Conservation (phyloP, 37 sponge, comb jelly and placozoan species). For the Eunapius fragilis region DNA sequence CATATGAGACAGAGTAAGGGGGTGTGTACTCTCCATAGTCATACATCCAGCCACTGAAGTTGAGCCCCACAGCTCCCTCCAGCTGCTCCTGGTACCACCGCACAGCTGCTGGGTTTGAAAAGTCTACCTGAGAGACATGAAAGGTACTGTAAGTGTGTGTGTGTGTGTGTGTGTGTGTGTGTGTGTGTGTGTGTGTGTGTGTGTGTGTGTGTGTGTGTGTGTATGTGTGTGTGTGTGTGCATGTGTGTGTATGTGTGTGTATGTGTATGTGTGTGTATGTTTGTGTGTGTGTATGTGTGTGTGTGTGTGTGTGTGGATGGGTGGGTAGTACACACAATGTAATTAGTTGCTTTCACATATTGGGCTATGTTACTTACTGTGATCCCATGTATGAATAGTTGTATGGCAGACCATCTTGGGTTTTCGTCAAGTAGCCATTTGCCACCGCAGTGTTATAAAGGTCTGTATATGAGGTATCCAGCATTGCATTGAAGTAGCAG, state of each 20-base stretch:
- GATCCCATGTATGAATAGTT: slow-evolving; percentile 55
- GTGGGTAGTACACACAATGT: too few relatives aligned
- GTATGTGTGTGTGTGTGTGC: not conserved
- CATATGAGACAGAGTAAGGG: slow-evolving; percentile 25
- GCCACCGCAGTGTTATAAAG: slow-evolving; percentile 42
- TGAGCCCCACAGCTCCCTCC: slow-evolving; percentile 43
- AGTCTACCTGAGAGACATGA: slow-evolving; percentile 59
- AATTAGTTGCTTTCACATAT: too few relatives aligned
- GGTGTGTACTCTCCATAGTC: slow-evolving; percentile 76
- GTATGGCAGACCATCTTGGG: slow-evolving; percentile 35
- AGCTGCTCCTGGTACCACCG: slow-evolving; percentile 64
- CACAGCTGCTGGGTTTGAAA: slow-evolving; percentile 48
- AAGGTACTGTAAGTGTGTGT: slow-evolving; percentile 12
- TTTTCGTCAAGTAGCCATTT: slow-evolving; percentile 51
- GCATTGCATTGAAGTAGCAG: slow-evolving; percentile 66
- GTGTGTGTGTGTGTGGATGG: not conserved
- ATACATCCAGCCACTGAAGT: slow-evolving; percentile 69
- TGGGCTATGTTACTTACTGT: slow-evolving; percentile 10
- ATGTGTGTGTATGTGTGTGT: not conserved
- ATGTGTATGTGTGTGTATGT: not conserved
- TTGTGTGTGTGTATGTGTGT: not conserved
- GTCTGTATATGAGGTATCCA: slow-evolving; percentile 42
- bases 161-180: slow-evolving; percentile 1
- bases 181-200: not conserved
- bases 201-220: slow-evolving; percentile 1